These are phyloP conservation scores for Champsocephalus esox DNA, from an alignment of 2,797 vertebrate species.

Conservation along the genomic window DNA sequence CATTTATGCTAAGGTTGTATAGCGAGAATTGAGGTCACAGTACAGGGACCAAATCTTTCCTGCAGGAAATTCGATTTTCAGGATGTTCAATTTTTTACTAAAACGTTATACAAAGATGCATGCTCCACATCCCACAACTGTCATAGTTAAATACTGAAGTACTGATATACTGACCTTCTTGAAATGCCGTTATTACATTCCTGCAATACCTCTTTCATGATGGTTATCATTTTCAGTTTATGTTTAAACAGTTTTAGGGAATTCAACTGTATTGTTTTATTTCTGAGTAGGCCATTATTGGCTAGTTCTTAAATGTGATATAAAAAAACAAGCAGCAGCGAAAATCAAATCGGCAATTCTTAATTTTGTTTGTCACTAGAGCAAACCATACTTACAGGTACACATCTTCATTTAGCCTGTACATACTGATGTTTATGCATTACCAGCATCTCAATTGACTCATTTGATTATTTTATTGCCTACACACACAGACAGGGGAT, in stretches of 20 bases:
- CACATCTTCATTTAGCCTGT: background rate
- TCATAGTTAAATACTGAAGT: background rate
- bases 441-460: background rate
- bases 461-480: background rate
- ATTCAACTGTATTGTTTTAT: background rate
- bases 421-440: conserved; percentile 7
- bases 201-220: background rate
- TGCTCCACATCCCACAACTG: background rate
- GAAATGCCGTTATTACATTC: background rate
- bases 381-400: background rate
- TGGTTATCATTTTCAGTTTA: background rate
- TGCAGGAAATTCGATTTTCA: background rate
- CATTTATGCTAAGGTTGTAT: background rate
- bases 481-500: conserved; percentile 3
- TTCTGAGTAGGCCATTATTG: background rate
- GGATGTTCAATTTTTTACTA: too few species aligned
- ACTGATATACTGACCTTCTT: background rate
- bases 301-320: background rate
- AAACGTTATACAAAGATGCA: too few species aligned
- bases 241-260: background rate
- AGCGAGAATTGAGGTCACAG: background rate
- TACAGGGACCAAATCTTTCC: background rate
- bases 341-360: background rate
- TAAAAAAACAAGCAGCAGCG: background rate
- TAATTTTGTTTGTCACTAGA: background rate